Evolutionary conservation across 2,888 invertebrate genomes (phyloP).

Genomic region (Gymnoscelis rufifasciata): DNA sequence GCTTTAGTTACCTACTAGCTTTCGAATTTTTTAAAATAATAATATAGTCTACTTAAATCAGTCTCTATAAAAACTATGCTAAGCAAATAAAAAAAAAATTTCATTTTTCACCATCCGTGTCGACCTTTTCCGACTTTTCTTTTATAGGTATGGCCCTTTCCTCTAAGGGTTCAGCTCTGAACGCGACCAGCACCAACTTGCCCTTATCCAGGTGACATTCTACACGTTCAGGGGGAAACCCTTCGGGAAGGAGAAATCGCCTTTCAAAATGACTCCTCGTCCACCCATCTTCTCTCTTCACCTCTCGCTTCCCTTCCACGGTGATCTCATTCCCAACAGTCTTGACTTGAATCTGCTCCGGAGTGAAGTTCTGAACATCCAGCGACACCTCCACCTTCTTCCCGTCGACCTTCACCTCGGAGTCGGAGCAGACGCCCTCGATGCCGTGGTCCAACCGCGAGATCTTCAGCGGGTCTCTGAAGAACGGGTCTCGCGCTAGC

Average conservation of each 20-base stretch:
- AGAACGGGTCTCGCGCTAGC: conserved; percentile 61
- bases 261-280: conserved; percentile 87
- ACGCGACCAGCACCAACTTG: conserved; percentile 83
- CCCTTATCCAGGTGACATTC: conserved; percentile 88
- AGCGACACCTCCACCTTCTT: conserved; percentile 85
- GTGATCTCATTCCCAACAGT: conserved; percentile 85
- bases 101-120: conserved; percentile 20
- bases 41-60: no score
- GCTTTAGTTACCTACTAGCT: no score
- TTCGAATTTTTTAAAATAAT: no score
- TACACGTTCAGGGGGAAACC: conserved; percentile 85
- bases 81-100: no score
- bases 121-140: conserved; percentile 37
- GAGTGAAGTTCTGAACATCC: conserved; percentile 88
- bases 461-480: conserved; percentile 60
- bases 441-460: conserved; percentile 56
- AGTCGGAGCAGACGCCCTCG: conserved; percentile 75
- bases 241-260: conserved; percentile 86
- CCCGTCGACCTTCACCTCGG: conserved; percentile 79
- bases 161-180: conserved; percentile 62
- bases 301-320: conserved; percentile 89
- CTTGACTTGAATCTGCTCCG: conserved; percentile 88
- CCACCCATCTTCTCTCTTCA: conserved; percentile 86
- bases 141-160: conserved; percentile 60
- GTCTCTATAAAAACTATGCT: conserved; percentile 14